These are phyloP conservation scores for Bellardia bayeri DNA, from an alignment of 2,888 invertebrate species.

Conservation along the genomic window DNA sequence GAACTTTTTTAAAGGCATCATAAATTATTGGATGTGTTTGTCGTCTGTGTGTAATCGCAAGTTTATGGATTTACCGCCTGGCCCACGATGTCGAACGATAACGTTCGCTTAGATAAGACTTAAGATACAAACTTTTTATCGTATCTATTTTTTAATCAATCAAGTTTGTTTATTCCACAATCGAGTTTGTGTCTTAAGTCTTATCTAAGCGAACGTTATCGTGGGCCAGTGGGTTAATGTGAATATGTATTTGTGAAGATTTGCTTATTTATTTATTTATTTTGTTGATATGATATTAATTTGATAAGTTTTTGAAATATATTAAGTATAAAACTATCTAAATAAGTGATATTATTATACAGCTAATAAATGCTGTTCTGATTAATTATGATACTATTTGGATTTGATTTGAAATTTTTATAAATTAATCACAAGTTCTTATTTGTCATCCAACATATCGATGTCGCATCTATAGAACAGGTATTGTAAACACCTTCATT, in stretches of 20 bases:
- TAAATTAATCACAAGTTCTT: slow-evolving; percentile 4
- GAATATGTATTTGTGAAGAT: slow-evolving; percentile 20
- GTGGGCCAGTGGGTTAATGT: too few relatives aligned
- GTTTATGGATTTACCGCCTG: slow-evolving; percentile 26
- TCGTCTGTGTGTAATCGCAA: slow-evolving; percentile 4
- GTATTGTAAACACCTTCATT: not conserved
- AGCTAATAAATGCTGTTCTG: not conserved
- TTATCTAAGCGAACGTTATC: too few relatives aligned
- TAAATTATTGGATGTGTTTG: slow-evolving; percentile 1
- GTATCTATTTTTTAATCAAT: too few relatives aligned
- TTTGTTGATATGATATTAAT: slow-evolving; percentile 22
- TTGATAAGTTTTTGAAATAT: slow-evolving; percentile 30
- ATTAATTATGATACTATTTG: slow-evolving; percentile 19
- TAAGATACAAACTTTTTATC: too few relatives aligned
- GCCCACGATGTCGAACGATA: too few relatives aligned
- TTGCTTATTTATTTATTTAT: slow-evolving; percentile 34
- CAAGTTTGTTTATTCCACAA: too few relatives aligned
- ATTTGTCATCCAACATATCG: not conserved
- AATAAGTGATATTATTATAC: slow-evolving; percentile 5
- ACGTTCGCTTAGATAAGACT: too few relatives aligned
- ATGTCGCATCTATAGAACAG: not conserved
- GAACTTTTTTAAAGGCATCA: slow-evolving; percentile 23
- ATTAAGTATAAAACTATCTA: not conserved
- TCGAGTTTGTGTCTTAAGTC: too few relatives aligned
- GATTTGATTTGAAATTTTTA: slow-evolving; percentile 6